Evolutionary conservation across 2,797 vertebrate genomes (phyloP).

Genomic region (Iguana delicatissima): DNA sequence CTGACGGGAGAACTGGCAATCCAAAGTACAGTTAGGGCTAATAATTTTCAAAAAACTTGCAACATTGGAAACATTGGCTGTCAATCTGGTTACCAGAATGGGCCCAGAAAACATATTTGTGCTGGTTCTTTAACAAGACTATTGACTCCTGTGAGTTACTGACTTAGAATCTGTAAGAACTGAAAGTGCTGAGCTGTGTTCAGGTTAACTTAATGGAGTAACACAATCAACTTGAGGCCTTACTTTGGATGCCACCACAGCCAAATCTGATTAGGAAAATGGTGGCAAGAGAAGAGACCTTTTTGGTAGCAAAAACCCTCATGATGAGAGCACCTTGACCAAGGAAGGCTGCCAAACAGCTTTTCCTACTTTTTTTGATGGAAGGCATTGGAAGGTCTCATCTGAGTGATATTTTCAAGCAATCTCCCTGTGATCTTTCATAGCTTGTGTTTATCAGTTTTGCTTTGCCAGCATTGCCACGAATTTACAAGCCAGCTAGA

Average conservation of each 20-base stretch:
- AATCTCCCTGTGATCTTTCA: not conserved
- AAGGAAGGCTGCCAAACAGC: not conserved
- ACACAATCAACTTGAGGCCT: no score
- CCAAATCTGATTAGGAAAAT: not conserved
- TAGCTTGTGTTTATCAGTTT: not conserved
- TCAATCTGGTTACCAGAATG: not conserved
- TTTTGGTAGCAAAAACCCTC: not conserved
- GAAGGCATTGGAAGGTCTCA: not conserved
- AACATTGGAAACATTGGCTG: not conserved
- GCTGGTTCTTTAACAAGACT: not conserved
- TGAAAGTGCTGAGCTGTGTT: not conserved
- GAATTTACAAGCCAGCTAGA: not conserved
- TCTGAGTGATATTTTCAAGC: no score
- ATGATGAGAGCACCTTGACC: not conserved
- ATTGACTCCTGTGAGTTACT: not conserved
- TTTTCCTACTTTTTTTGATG: no score
- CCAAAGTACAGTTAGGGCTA: not conserved
- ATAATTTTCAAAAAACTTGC: no score
- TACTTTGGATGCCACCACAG: not conserved
- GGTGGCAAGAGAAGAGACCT: not conserved
- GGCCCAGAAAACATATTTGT: not conserved
- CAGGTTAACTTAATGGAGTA: not conserved
- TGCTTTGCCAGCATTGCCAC: not conserved
- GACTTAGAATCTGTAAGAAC: not conserved
- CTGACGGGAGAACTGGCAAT: not conserved